Evolutionary conservation across 2,888 invertebrate genomes (phyloP).

Genomic region (Tinea pellionella): DNA sequence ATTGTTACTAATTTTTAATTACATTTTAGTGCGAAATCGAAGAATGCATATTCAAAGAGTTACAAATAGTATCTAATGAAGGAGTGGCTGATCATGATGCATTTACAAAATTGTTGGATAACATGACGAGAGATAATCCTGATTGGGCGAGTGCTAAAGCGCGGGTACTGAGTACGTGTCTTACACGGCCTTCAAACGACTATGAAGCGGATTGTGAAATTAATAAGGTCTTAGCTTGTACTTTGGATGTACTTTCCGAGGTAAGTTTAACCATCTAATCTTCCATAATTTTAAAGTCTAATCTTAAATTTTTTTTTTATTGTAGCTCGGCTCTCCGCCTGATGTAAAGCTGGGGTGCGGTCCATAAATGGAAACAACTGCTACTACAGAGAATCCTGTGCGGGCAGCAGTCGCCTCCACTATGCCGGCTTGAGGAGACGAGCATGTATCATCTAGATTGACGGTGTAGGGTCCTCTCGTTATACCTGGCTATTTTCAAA

Average conservation of each 20-base stretch:
- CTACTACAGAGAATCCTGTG: too few relatives aligned
- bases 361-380: too few relatives aligned
- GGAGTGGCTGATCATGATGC: constrained; percentile 35
- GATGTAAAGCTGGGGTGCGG: too few relatives aligned
- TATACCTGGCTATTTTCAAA: too few relatives aligned
- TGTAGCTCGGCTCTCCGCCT: too few relatives aligned
- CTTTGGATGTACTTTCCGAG: constrained; percentile 51
- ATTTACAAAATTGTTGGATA: constrained; percentile 40
- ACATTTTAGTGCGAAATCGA: constrained; percentile 43
- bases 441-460: too few relatives aligned
- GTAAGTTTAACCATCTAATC: constrained; percentile 27
- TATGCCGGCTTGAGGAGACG: too few relatives aligned
- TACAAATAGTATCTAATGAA: constrained; percentile 31
- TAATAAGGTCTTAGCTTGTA: constrained; percentile 44
- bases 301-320: too few relatives aligned
- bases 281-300: too few relatives aligned
- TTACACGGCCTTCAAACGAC: constrained; percentile 28
- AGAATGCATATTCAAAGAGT: constrained; percentile 42
- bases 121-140: constrained; percentile 34
- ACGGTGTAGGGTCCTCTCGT: too few relatives aligned
- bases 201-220: constrained; percentile 43
- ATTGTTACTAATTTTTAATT: too few relatives aligned
- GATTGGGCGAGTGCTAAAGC: constrained; percentile 43
- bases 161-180: constrained; percentile 43
- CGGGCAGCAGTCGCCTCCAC: too few relatives aligned